Evolutionary conservation across 2,113 vertebrate species (phyloP), one percentile per base, ranked within the genome.

Genomic region (Oxygymnocypris stewartii): DNA sequence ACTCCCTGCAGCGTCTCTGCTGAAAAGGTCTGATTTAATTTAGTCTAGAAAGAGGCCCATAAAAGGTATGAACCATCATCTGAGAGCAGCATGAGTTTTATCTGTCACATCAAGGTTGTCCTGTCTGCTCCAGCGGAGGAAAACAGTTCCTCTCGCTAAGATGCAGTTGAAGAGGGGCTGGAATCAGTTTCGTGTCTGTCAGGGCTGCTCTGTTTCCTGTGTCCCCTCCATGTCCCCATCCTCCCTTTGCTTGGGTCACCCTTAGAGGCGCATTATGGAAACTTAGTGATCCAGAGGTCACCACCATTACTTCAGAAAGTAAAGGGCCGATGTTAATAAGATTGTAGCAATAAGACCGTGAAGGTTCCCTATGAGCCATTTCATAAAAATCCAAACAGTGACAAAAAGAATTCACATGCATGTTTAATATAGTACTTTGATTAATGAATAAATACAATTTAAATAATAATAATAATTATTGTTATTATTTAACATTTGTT

Each of bases 181-280:
- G 31, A 8, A 12, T 11, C 6, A n/a, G 35, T 42, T 35, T 10
- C 5, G 4, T 67, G 42, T 80, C 54, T 63, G 37, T 63, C 20
- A 79, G 4, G 18, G 51, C 31, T 61, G 78, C 23, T 61, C 6
- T 42, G 25, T 65, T 85, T 85, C 25, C 9, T 78, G 42, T 71
- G 37, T 51, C 28, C 49, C 20, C 51, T 57, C 16, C 25, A 37
- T 35, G 16, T 51, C 49, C 49, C 4, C 42, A 82, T 18, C 31
- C 69, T 49, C 47, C 54, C 54, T 74, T 51, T 57, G 23, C 37
- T 63, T 12, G 31, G 35, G 63, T 51, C 74, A 67, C 57, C 35
- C 51, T 76, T 65, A 28, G 44, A 42, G 73, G 75, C 91, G 91
- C 84, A 90, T 89, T 87, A 57, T 92, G 92, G 91, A 93, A 93